Percentiles rank a stretch among this genome's conserved stretches.
phyloP scores from a whole-genome alignment of 2,888 invertebrate species.

The Gari tellinella region DNA sequence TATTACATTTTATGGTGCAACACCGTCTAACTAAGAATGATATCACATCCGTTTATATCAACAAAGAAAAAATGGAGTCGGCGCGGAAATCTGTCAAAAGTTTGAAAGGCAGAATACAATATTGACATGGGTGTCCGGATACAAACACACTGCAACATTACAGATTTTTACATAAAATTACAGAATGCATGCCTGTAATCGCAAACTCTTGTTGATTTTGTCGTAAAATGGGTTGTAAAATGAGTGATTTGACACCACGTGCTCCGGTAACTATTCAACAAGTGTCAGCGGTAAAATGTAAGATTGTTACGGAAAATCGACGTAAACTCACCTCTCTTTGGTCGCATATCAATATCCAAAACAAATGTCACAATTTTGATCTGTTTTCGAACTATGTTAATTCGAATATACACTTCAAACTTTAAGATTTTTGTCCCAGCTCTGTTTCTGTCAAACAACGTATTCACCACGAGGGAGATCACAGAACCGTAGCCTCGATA shows the following conservation, averaged over 20 bases:
- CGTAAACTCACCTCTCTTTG: constrained; percentile 67
- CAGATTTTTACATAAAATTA: no score
- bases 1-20: not conserved
- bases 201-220: no score
- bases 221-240: no score
- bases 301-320: constrained; percentile 3
- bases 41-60: constrained; percentile 16
- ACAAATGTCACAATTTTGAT: not conserved
- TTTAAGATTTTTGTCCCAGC: not conserved
- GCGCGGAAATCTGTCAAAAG: constrained; percentile 55
- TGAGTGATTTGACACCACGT: constrained; percentile 55
- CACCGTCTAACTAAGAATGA: not conserved
- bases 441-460: constrained; percentile 8
- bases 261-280: constrained; percentile 50
- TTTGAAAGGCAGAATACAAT: not conserved
- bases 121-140: not conserved
- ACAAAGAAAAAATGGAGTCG: constrained; percentile 54
- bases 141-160: no score
- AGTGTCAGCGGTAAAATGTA: constrained; percentile 36
- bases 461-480: constrained; percentile 64
- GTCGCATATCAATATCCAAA: constrained; percentile 51
- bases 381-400: not conserved
- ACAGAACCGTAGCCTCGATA: constrained; percentile 53
- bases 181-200: no score
- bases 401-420: not conserved